These are phyloP conservation scores for Orthosia cruda DNA, from an alignment of 2,888 invertebrate species.

Conservation along the genomic window DNA sequence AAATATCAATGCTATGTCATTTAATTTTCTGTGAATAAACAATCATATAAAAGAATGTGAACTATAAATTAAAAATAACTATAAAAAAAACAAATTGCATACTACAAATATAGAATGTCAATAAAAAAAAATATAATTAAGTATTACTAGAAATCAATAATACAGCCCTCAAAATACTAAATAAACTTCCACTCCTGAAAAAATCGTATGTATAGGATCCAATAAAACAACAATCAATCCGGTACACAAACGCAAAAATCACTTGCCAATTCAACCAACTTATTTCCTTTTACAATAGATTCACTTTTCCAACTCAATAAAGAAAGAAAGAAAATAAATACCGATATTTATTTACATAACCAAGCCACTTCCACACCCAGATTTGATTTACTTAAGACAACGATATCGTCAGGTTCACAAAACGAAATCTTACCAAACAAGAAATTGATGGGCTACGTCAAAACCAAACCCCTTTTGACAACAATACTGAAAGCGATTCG, in stretches of 20 bases:
- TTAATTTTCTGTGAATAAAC: too few species aligned
- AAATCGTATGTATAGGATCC: too few species aligned
- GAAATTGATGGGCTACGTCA: slow-evolving; percentile 33
- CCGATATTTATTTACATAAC: slow-evolving; percentile 7
- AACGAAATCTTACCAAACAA: slow-evolving; percentile 12
- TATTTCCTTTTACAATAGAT: background rate
- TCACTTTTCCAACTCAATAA: background rate
- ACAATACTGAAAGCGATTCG: slow-evolving; percentile 40
- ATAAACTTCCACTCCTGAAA: too few species aligned
- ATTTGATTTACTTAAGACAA: background rate
- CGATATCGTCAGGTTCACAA: slow-evolving; percentile 10
- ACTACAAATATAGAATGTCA: too few species aligned
- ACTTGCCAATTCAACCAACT: background rate
- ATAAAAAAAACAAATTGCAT: too few species aligned
- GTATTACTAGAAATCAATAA: too few species aligned
- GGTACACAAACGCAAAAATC: background rate
- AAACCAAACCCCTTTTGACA: slow-evolving; percentile 18
- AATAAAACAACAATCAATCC: background rate
- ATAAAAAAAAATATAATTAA: too few species aligned
- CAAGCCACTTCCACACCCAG: background rate
- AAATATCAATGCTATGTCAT: too few species aligned
- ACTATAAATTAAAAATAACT: too few species aligned
- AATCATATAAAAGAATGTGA: too few species aligned
- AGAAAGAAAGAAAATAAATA: too few species aligned
- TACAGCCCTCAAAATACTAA: too few species aligned